Base-by-base conservation (phyloP, 2,113 vertebrate genomes). In the Pangasianodon hypophthalmus region DNA sequence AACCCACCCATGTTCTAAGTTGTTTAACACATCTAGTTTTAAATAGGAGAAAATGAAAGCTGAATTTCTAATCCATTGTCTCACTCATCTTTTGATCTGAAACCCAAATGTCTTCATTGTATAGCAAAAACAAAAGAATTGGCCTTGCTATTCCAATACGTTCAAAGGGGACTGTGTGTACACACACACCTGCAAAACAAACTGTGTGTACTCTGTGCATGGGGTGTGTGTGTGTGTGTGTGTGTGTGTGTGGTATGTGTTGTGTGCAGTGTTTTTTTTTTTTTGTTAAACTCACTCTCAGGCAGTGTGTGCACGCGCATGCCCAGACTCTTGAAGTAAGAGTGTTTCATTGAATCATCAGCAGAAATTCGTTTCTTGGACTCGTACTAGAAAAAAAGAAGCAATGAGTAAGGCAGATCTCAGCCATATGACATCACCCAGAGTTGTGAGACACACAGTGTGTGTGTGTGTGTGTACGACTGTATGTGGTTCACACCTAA, bases 351-450 rank as follows among this genome's bases (percentile, higher is more conserved):
- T 14, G 98, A 97, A 85, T 99, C 98, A 44, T 99, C 98, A 80
- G 98, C 98, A 54, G 98, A 98, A 95, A 98, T 97, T 94, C 98
- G 98, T 95, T 97, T 98, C 96, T 98, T 99, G 41, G 98, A 99
- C 93, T 99, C 98, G 83, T 98, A 99, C 98, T 99, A 62, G 92
- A 50, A 69, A 94, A 54, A 52, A 87, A 88, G n/a, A 67, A 80
- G 21, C 1, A 56, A 2, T 50, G 3, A 54, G 14, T 56, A 73
- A 84, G 1, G 32, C 24, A 54, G 0, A 41, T 21, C 26, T 60
- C 19, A 60, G 82, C 82, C 21, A 3, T 37, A 84, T 84, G 82
- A 84, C 37, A 46, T 79, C 83, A 67, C 32, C n/a, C 37, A 37
- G 37, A 37, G 37, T 37, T 37, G 37, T 37, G n/a, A 50, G n/a